Conservation (phyloP, 37 sponge, comb jelly and placozoan species). For the Amphimedon queenslandica region DNA sequence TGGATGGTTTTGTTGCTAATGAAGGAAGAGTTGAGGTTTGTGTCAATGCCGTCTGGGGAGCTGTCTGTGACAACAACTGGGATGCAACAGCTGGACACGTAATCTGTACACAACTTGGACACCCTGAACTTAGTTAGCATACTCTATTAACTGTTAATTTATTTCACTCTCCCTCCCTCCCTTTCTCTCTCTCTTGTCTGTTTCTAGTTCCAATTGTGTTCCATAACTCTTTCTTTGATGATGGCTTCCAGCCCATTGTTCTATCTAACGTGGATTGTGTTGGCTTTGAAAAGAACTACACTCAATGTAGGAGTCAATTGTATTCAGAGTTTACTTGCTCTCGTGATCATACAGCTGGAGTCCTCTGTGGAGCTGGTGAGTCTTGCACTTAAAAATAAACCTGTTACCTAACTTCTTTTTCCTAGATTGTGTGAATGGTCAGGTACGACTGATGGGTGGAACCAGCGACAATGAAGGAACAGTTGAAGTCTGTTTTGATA, state of each 20-base stretch:
- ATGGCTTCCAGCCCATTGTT: neutral
- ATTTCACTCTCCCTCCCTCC: too few relatives aligned
- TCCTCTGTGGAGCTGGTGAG: slow-evolving; percentile 1
- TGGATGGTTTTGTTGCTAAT: neutral
- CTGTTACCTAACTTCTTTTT: neutral
- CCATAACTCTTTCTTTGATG: slow-evolving; percentile 10
- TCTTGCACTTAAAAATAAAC: too few relatives aligned
- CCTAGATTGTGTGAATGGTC: slow-evolving; percentile 1
- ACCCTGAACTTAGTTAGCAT: neutral
- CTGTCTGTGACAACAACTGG: neutral
- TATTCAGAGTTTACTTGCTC: neutral
- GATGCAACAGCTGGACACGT: neutral
- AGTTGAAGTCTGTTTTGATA: slow-evolving; percentile 4
- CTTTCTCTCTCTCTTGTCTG: too few relatives aligned
- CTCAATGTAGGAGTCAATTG: neutral
- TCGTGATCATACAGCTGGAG: slow-evolving; percentile 12
- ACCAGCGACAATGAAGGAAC: neutral
- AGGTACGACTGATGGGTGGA: slow-evolving; percentile 1
- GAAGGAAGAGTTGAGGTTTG: slow-evolving; percentile 9
- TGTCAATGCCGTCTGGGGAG: slow-evolving; percentile 1
- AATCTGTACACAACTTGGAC: neutral
- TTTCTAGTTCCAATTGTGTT: neutral
- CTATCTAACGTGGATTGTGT: neutral
- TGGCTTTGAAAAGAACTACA: neutral
- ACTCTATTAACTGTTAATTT: neutral